Base-by-base conservation (phyloP, 2,797 vertebrate species). In the Diplodus puntazzo region DNA sequence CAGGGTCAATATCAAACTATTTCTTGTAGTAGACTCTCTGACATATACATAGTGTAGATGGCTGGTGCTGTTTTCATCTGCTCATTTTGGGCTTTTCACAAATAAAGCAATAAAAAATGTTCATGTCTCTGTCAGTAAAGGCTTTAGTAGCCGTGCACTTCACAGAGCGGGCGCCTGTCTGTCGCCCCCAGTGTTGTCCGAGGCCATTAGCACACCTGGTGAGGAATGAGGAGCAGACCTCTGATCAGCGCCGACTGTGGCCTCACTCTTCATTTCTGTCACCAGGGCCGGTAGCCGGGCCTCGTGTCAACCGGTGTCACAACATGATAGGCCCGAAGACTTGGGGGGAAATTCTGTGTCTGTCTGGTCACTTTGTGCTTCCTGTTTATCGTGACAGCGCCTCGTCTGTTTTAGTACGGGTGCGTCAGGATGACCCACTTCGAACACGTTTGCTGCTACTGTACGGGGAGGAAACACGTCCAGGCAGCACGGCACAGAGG, bases 221-320 rank as follows among this genome's bases (percentile, higher is more conserved):
- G 88, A 82, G 85, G 86, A 86, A 30, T 89, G 87, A 92, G 87
- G 81, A 34, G 82, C 88, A 74, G 78, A 70, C 69, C 80, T 83
- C 80, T 94, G 92, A 95, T 94, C 79, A 80, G 90, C 55, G 74
- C 75, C 74, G 94, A 95, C 92, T 91, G 81, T 69, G 39, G 88
- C 86, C 87, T 94, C 90, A 85, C 86, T 93, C 89, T 92, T 91
- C 87, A 85, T 91, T 77, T 89, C 83, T 94, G 90, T 94, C 92
- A 93, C 74, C 66, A 8, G 78, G 39, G 70, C 68, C 0, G 16
- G 34, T 70, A 63, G 82, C 71, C 42, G 69, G 69, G 71, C 73
- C 81, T 73, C 30, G 34, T 85, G 82, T 87, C 90, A 89, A 18
- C 77, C 73, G 17, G 67, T 75, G 90, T 93, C 89, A 88, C 81